Conservation (phyloP, 2,888 invertebrate genomes). For the Drosophila ezoana region DNA sequence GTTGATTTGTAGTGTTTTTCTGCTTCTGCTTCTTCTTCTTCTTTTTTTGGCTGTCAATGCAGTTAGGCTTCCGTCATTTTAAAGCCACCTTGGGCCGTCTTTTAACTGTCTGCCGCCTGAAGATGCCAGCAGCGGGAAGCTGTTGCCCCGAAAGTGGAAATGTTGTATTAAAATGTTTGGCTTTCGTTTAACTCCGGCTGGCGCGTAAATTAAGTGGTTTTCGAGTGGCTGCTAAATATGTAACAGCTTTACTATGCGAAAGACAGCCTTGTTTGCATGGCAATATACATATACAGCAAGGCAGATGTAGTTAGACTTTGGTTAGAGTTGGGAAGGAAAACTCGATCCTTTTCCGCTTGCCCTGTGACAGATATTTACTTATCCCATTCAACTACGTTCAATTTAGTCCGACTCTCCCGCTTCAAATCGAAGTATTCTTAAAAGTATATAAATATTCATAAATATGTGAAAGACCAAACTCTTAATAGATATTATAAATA, state of each 20-base stretch:
- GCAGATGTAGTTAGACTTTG: no score
- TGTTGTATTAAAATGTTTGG: slow-evolving; percentile 12
- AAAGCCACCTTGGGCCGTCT: slow-evolving; percentile 41
- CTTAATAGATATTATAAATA: no score
- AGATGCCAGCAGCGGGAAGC: slow-evolving; percentile 31
- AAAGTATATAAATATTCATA: no score
- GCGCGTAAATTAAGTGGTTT: slow-evolving; percentile 4
- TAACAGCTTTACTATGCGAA: not conserved
- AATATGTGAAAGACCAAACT: no score
- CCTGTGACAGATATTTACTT: no score
- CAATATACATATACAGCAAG: no score
- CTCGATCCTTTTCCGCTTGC: no score
- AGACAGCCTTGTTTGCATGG: no score
- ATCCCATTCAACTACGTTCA: no score
- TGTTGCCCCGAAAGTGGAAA: slow-evolving; percentile 7
- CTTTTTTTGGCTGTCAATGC: slow-evolving; percentile 27
- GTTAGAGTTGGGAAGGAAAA: no score
- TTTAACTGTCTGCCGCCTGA: slow-evolving; percentile 12
- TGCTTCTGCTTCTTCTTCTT: not conserved
- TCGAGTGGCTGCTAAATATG: not conserved
- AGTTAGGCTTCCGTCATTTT: slow-evolving; percentile 54
- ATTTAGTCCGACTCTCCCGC: no score
- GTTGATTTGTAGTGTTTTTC: slow-evolving; percentile 40
- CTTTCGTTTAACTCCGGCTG: not conserved
- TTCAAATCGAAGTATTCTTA: no score